Conservation (phyloP, 2,888 invertebrate species). For the Mystacides longicornis region DNA sequence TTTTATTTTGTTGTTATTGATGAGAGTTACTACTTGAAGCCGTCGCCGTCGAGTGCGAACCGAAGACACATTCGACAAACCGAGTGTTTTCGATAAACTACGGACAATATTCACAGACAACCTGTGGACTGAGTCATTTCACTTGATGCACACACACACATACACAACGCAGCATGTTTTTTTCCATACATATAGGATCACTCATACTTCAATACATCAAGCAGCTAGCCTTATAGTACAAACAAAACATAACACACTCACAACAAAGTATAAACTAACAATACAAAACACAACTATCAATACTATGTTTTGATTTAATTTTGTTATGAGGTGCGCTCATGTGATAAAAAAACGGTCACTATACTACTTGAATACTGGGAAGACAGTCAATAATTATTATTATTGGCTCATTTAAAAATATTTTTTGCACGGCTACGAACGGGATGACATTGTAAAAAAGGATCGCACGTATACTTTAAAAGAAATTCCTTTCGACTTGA, state of each 20-base stretch:
- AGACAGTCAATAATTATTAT: no score
- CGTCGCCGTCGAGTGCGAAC: not conserved
- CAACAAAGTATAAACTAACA: not conserved
- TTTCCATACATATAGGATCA: slow-evolving; percentile 6
- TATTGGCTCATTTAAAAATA: no score
- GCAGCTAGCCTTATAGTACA: not conserved
- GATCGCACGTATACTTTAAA: no score
- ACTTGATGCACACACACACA: slow-evolving; percentile 12
- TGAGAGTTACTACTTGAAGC: not conserved
- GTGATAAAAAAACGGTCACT: not conserved
- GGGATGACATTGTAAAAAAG: no score
- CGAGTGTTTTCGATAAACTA: slow-evolving; percentile 14
- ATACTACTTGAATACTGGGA: no score
- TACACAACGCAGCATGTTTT: slow-evolving; percentile 1
- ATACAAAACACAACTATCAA: not conserved
- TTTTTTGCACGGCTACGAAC: no score
- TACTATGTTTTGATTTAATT: not conserved
- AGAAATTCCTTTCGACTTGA: no score
- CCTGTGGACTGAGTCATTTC: slow-evolving; percentile 15
- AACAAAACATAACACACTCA: not conserved
- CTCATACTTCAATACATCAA: not conserved
- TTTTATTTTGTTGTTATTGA: not conserved
- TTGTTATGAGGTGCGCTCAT: not conserved
- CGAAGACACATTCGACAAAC: not conserved
- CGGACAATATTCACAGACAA: slow-evolving; percentile 13